Base-by-base conservation (phyloP, 2,888 invertebrate species). In the Metalampra italica region DNA sequence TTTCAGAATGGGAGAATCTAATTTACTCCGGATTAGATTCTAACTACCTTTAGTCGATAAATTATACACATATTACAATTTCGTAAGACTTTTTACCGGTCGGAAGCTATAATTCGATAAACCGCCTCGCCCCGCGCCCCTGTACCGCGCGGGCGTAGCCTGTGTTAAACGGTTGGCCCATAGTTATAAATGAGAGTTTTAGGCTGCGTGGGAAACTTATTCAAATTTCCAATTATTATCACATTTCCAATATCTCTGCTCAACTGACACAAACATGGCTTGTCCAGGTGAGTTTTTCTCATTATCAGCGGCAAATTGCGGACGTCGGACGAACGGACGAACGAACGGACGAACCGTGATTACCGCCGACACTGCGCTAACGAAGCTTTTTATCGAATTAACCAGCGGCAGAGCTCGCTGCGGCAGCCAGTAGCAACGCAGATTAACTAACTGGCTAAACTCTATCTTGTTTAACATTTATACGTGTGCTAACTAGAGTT, bases 361-460 rank as follows among this genome's bases (percentile, higher is more conserved):
- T 60, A 62, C 63, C 49, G 57, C 56, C 50, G 59, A 58, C 56
- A 55, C 54, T 45, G 51, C 43, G 52, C 60, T 55, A 61, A 62
- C 57, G 62, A 61, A 59, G 55, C 61, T 55, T 59, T 62, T 62
- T 60, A 67, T 66, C 46, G 52, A 55, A 57, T 56, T 51, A 51
- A 49, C 39, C 45, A 51, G n/a, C n/a, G n/a, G n/a, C n/a, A n/a
- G 12, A 8, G 8, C 45, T 32, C n/a, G 15, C 22, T 8, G 8
- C 7, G 12, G 32, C 43, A 4, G 32, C 9, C 32, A n/a, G 29
- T 43, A 8, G 9, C 39, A 9, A 14, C 32, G 32, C 8, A 32
- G 7, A 32, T 32, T 32, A 32, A 32, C 32, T 32, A 32, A 32
- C 32, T 32, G 11, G 32, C 32, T 32, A 22, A 22, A 8, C 32